Percentiles rank a stretch among this genome's conserved stretches.
phyloP scores from a whole-genome alignment of 2,113 vertebrate species.

The Conger conger region DNA sequence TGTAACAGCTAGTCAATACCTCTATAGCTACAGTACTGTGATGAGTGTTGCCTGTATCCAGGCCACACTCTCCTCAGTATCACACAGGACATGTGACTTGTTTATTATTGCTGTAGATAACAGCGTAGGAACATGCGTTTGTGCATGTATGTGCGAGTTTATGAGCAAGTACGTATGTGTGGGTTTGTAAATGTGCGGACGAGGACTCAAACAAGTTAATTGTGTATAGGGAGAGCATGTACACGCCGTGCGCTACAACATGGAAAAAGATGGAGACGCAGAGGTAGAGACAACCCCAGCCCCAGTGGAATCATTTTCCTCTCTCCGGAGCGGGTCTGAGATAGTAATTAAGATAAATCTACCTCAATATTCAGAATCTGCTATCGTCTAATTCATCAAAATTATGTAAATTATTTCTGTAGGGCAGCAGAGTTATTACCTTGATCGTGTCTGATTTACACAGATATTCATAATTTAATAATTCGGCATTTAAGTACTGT shows the following conservation, averaged over 20 bases:
- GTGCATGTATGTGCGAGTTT: constrained; percentile 26
- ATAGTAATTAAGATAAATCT: constrained; percentile 99
- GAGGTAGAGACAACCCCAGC: constrained; percentile 66
- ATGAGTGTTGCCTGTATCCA: no score
- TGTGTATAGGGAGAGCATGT: constrained; percentile 69
- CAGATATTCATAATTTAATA: constrained; percentile 99
- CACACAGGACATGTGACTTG: no score
- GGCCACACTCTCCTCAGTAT: no score
- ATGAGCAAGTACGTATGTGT: constrained; percentile 48
- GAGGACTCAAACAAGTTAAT: constrained; percentile 48
- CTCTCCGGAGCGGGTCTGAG: constrained; percentile 89
- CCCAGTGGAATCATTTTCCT: constrained; percentile 90
- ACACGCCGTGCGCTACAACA: constrained; percentile 62
- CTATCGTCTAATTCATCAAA: constrained; percentile 99
- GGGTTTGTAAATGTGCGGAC: constrained; percentile 45
- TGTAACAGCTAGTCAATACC: no score
- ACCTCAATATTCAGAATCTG: constrained; percentile 96
- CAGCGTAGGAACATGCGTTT: constrained; percentile 8
- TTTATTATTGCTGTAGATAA: constrained; percentile 14
- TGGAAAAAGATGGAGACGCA: constrained; percentile 51
- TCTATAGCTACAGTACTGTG: no score
- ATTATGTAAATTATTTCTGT: constrained; percentile 99
- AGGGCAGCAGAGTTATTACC: constrained; percentile 99
- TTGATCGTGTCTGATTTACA: constrained; percentile 97
- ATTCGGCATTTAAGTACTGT: constrained; percentile 88